Conservation (phyloP, 1,140 invertebrate genomes). For the Palaemon carinicauda region DNA sequence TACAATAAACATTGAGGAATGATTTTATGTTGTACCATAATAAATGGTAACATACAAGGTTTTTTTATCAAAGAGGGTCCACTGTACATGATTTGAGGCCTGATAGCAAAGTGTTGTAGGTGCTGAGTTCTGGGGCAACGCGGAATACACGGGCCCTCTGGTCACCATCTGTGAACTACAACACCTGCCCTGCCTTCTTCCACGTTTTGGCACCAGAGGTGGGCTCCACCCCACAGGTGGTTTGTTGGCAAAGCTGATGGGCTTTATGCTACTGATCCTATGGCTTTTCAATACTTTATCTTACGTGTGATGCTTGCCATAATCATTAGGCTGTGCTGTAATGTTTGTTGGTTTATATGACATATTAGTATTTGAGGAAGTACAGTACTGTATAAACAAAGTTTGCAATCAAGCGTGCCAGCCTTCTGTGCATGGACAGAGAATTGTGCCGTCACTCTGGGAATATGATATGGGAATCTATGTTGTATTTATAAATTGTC, state of each 20-base stretch:
- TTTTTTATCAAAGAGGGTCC: constrained; percentile 13
- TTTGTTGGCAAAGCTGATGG: constrained; percentile 32
- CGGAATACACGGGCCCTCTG: constrained; percentile 40
- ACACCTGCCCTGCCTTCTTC: constrained; percentile 56
- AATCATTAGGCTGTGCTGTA: not conserved
- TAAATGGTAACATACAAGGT: too few relatives aligned
- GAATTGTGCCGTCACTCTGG: too few relatives aligned
- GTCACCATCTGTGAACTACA: constrained; percentile 53
- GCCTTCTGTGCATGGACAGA: not conserved
- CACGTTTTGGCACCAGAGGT: constrained; percentile 55
- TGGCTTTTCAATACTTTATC: constrained; percentile 18
- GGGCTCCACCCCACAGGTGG: constrained; percentile 20
- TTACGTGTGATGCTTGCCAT: constrained; percentile 26
- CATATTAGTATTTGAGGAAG: too few relatives aligned
- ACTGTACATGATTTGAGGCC: constrained; percentile 30
- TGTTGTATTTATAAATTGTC: too few relatives aligned
- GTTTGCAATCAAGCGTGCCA: not conserved
- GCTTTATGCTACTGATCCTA: constrained; percentile 16
- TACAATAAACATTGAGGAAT: not conserved
- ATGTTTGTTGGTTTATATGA: not conserved
- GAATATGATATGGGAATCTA: too few relatives aligned
- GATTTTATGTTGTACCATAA: not conserved
- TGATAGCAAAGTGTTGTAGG: constrained; percentile 53
- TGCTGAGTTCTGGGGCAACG: constrained; percentile 43
- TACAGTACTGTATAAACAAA: too few relatives aligned